Conservation (phyloP, 2,888 invertebrate species). For the Cheilosia grossa region DNA sequence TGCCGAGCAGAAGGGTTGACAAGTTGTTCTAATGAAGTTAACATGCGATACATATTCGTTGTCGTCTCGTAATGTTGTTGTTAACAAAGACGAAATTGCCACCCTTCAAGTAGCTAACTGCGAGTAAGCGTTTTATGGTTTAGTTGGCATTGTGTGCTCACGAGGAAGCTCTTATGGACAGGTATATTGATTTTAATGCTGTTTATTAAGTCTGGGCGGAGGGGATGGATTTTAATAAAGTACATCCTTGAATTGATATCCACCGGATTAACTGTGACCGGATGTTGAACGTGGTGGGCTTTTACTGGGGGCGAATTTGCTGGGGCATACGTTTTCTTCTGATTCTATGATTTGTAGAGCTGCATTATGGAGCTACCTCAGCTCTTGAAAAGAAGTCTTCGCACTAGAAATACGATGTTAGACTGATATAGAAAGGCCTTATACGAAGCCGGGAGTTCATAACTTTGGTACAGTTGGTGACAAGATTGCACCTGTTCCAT, state of each 20-base stretch:
- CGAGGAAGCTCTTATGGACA: conserved; percentile 20
- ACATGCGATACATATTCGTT: conserved; percentile 70
- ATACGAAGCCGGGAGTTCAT: no score
- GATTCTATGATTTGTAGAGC: no score
- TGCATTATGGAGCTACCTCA: no score
- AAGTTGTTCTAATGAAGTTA: conserved; percentile 75
- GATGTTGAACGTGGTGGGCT: neutral
- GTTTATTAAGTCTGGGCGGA: neutral
- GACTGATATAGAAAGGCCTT: no score
- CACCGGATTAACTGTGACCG: neutral
- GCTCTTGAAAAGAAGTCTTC: no score
- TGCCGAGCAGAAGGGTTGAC: conserved; percentile 70
- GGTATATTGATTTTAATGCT: conserved; percentile 55
- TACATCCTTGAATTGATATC: neutral
- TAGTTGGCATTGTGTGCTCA: conserved; percentile 32
- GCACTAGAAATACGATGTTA: no score
- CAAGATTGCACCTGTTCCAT: no score
- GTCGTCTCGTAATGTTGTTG: conserved; percentile 73
- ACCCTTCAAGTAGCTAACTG: conserved; percentile 53
- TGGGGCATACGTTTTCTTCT: no score
- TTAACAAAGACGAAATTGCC: conserved; percentile 67
- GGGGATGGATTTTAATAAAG: conserved; percentile 32
- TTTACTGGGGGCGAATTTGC: no score
- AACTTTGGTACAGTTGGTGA: no score
- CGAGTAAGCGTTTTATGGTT: conserved; percentile 62